These are phyloP conservation scores for Prinia subflava DNA, from an alignment of 2,113 vertebrate genomes.

Conservation along the genomic window DNA sequence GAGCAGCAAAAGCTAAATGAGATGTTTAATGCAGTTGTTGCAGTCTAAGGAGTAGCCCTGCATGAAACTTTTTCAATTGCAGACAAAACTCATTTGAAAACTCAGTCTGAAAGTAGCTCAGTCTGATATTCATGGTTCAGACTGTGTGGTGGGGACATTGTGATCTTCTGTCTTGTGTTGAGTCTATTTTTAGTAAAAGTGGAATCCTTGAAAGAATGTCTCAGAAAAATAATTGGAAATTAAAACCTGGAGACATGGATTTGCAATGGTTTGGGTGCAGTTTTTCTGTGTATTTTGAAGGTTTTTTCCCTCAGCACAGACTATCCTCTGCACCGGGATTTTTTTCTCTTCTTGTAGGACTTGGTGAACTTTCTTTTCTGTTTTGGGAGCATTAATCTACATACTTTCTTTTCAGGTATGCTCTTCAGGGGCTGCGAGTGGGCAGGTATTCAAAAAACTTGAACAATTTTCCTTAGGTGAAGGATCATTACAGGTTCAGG, in stretches of 20 bases:
- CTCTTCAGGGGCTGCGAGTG: background rate
- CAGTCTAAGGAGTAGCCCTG: background rate
- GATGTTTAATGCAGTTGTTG: background rate
- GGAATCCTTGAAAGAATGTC: background rate
- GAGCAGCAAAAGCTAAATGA: background rate
- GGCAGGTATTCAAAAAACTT: slow-evolving; percentile 40
- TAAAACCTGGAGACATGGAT: background rate
- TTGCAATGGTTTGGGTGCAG: background rate
- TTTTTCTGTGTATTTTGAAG: background rate
- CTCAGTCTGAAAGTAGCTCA: background rate
- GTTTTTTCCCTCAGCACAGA: background rate
- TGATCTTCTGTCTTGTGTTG: background rate
- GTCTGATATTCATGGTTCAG: background rate
- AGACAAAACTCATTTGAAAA: background rate
- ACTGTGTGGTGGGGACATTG: background rate
- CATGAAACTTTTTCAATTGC: background rate
- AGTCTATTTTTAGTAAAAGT: background rate
- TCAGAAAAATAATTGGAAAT: background rate
- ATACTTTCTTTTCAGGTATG: slow-evolving; percentile 38
- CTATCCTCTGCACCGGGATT: fast-evolving
- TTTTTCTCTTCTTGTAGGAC: background rate
- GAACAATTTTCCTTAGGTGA: slow-evolving; percentile 50
- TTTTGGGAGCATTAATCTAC: background rate
- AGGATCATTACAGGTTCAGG: slow-evolving; percentile 12
- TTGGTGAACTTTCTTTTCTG: background rate